Conservation (phyloP, 1,140 invertebrate species). For the Drosophila malerkotliana region DNA sequence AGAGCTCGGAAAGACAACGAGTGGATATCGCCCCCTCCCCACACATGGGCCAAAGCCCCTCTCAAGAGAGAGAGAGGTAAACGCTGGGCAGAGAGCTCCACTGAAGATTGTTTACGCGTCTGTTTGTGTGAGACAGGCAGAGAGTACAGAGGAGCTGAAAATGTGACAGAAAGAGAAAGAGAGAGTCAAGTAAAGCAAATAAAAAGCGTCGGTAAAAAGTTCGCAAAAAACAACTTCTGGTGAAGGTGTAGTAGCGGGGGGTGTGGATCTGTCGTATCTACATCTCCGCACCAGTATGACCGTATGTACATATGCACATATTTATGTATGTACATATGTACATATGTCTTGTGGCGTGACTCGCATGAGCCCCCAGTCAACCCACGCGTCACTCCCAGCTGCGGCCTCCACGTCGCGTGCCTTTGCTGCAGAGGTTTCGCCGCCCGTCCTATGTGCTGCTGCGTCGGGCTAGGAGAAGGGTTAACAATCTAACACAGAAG, state of each 20-base stretch:
- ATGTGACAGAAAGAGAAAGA: background rate
- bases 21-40: conserved; percentile 18
- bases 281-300: conserved; percentile 29
- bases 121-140: conserved; percentile 28
- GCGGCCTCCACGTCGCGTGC: conserved; percentile 69
- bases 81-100: conserved; percentile 48
- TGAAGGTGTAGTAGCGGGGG: conserved; percentile 29
- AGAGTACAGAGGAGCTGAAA: conserved; percentile 9
- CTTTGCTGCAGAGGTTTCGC: conserved; percentile 59
- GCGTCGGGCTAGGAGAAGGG: conserved; percentile 46
- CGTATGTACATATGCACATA: background rate
- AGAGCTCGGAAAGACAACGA: conserved; percentile 64
- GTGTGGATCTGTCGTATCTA: conserved; percentile 47
- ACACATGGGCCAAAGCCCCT: conserved; percentile 1
- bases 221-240: conserved; percentile 58
- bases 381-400: conserved; percentile 60
- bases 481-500: conserved; percentile 27
- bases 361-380: conserved; percentile 40
- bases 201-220: conserved; percentile 63
- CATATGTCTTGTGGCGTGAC: conserved; percentile 57
- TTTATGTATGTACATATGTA: conserved; percentile 43
- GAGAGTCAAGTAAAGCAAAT: conserved; percentile 55
- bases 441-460: conserved; percentile 42
- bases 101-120: conserved; percentile 33
- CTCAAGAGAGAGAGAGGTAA: conserved; percentile 29